Evolutionary conservation across 2,113 vertebrate species (phyloP), one percentile per base, ranked within the genome.

Genomic region (Dascyllus trimaculatus): DNA sequence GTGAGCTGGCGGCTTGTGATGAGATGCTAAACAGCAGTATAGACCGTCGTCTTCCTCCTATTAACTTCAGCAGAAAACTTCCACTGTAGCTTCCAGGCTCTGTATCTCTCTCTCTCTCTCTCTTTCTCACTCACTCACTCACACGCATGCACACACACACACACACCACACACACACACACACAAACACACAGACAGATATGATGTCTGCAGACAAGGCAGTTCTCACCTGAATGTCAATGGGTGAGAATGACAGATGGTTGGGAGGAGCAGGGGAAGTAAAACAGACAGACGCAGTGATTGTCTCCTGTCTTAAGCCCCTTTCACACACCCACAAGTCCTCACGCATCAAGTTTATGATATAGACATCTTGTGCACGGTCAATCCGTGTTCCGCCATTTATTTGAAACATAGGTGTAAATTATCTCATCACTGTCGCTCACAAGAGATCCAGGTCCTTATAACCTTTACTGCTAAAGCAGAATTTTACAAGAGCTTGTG

Each of bases 161-260:
- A 21, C 11, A 49, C 13, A 45, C 43, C 45, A 74, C 46, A 22
- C 9, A 45, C 14, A 45, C 45, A 60, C 63, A 45, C 35, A 63
- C 63, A 45, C 46, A 46, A 63, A 64, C 60, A 59, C 45, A 71
- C 46, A 19, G 6, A 51, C 8, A 38, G 17, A 70, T 8, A 62
- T 25, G 22, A 21, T 0, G 56, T 70, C 69, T 73, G 57, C 64
- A 72, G 78, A 77, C 25, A 24, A 61, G 82, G 22, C 77, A 71
- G 43, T 74, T 89, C 75, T 81, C 84, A 85, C 82, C 82, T 88
- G 85, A 76, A 85, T 85, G 79, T 87, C 75, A 84, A 61, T 77
- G 62, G 70, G 21, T 69, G 66, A 61, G 67, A 54, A 38, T 74
- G 81, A 65, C 85, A 90, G 77, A 89, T 87, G 80, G 78, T 35